Evolutionary conservation across 1,140 invertebrate genomes (phyloP).

Genomic region (Drosophila pseudoobscura): DNA sequence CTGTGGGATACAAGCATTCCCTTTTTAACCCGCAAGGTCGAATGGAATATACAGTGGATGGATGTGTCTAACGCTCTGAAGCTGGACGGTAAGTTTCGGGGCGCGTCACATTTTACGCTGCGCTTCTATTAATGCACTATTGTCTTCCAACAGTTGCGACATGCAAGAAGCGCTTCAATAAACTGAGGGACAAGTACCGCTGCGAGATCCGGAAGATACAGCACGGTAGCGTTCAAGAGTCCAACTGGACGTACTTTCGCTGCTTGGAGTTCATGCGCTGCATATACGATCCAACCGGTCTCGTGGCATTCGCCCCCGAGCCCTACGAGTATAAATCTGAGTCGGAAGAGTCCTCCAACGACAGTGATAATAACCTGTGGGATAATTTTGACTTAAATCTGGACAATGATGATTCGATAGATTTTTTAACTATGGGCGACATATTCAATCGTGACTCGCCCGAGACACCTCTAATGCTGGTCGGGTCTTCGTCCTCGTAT

Average conservation of each 20-base stretch:
- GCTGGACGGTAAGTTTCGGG: slow-evolving; percentile 42
- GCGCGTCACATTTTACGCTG: not conserved
- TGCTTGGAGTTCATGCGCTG: slow-evolving; percentile 55
- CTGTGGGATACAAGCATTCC: slow-evolving; percentile 62
- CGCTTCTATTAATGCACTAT: slow-evolving; percentile 20
- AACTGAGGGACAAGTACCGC: slow-evolving; percentile 60
- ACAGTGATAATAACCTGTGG: slow-evolving; percentile 3
- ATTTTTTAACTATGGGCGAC: slow-evolving; percentile 66
- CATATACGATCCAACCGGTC: slow-evolving; percentile 55
- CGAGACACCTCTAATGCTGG: slow-evolving; percentile 1
- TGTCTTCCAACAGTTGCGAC: slow-evolving; percentile 15
- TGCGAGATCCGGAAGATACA: slow-evolving; percentile 65
- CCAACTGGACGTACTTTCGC: slow-evolving; percentile 61
- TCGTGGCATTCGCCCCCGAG: slow-evolving; percentile 26
- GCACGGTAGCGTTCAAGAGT: slow-evolving; percentile 15
- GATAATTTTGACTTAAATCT: slow-evolving; percentile 62
- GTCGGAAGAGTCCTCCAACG: not conserved
- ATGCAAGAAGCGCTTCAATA: slow-evolving; percentile 65
- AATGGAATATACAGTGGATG: slow-evolving; percentile 38
- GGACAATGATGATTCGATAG: slow-evolving; percentile 65
- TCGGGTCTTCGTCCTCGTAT: slow-evolving; percentile 30
- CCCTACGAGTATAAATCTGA: not conserved
- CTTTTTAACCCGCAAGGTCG: slow-evolving; percentile 43
- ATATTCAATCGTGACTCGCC: slow-evolving; percentile 59
- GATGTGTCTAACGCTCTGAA: slow-evolving; percentile 48